Evolutionary conservation across 2,797 vertebrate species (phyloP), one percentile per base, ranked within the genome.

Genomic region (Periparus ater): DNA sequence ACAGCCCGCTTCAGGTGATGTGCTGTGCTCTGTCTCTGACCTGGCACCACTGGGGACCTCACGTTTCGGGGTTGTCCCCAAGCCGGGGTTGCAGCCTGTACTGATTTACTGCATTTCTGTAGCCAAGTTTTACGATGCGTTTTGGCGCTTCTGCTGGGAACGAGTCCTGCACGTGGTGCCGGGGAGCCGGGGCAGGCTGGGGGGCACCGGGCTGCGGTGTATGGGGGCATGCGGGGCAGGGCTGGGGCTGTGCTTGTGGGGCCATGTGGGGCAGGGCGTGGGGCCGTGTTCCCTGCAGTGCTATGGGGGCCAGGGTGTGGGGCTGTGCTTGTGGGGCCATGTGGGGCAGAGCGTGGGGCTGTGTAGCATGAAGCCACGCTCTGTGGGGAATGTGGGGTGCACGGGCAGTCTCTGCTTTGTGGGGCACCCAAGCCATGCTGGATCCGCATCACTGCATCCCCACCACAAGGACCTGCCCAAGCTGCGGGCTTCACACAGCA

Each of bases 1-100:
- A 1, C 47, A 25, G 32, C 29, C 40, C 3, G 2, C 57, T 58
- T 78, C 4, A 2, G 82, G 66, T 0, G 4, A 54, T 14, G 2
- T 0, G 3, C 60, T 11, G 32, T 7, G 60, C 76, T 80, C 51
- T 42, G 55, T 44, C 53, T 17, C 1, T 2, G 25, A n/a, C 44
- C 21, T 7, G 53, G n/a, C 50, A 9, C 10, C 6, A 0, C 47
- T 0, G 0, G 13, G 32, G 8, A 53, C 78, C 25, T 40, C 1
- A 0, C 1, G 0, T 36, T 75, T 44, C 11, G n/a, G 42, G 42
- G 20, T 15, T 85, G 50, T 82, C 29, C 62, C 71, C 3, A 5
- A 25, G 36, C n/a, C 2, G 0, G 27, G 7, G 23, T 12, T 60
- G 42, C 58, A 57, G 20, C 14, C 45, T 34, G 38, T 32, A 18